Evolutionary conservation across 1,140 invertebrate genomes (phyloP).

Genomic region (Oscheius sp.): DNA sequence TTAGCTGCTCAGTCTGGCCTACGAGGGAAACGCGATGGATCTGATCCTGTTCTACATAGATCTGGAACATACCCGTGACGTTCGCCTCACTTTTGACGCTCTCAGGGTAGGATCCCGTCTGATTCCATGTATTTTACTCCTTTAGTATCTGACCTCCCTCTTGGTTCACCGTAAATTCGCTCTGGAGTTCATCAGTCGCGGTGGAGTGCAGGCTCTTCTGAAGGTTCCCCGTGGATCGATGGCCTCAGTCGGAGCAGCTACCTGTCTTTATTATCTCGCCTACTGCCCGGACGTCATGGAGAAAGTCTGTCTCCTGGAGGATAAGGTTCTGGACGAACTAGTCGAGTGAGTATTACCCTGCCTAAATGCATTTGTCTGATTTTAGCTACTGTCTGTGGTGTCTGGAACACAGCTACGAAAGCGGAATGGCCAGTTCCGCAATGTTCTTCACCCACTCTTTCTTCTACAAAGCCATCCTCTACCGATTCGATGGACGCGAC

Average conservation of each 20-base stretch:
- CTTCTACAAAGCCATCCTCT: slow-evolving; percentile 82
- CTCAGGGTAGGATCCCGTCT: slow-evolving; percentile 61
- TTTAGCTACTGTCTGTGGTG: slow-evolving; percentile 85
- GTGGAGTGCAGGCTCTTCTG: slow-evolving; percentile 77
- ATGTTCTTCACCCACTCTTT: slow-evolving; percentile 87
- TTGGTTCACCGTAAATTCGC: slow-evolving; percentile 96
- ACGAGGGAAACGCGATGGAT: slow-evolving; percentile 83
- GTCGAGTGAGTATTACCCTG: slow-evolving; percentile 68
- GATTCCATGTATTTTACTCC: slow-evolving; percentile 15
- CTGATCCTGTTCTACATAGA: slow-evolving; percentile 87
- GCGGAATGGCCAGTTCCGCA: slow-evolving; percentile 87
- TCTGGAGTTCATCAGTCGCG: slow-evolving; percentile 83
- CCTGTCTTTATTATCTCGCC: slow-evolving; percentile 90
- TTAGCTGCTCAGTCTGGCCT: slow-evolving; percentile 81
- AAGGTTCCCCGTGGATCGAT: slow-evolving; percentile 67
- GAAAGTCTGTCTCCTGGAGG: slow-evolving; percentile 79
- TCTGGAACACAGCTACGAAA: slow-evolving; percentile 90
- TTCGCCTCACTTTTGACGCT: slow-evolving; percentile 88
- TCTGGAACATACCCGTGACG: slow-evolving; percentile 79
- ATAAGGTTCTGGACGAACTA: slow-evolving; percentile 74
- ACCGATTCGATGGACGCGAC: slow-evolving; percentile 87
- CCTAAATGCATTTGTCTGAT: slow-evolving; percentile 30
- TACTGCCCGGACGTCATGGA: slow-evolving; percentile 98
- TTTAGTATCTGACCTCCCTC: slow-evolving; percentile 85
- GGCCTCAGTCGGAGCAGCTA: slow-evolving; percentile 83